Evolutionary conservation across 2,797 vertebrate genomes (phyloP).

Genomic region (Schizopygopsis malacanthus): DNA sequence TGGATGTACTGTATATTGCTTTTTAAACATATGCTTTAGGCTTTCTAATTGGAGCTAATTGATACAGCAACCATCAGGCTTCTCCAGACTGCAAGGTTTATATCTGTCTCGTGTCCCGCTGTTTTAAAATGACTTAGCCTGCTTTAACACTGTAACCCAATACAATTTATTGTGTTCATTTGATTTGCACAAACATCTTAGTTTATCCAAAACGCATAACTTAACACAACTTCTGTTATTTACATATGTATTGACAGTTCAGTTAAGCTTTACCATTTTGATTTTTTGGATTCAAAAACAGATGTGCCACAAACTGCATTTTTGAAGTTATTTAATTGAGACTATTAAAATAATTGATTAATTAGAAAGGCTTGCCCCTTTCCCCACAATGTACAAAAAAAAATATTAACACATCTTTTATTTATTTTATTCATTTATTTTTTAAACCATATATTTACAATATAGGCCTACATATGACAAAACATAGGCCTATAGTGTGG

Average conservation of each 20-base stretch:
- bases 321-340: no score
- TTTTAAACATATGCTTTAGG: neutral
- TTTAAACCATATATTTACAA: neutral
- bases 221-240: neutral
- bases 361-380: neutral
- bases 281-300: neutral
- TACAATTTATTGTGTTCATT: neutral
- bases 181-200: neutral
- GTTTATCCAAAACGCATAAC: neutral
- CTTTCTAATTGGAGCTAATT: neutral
- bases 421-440: no score
- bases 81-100: neutral
- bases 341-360: neutral
- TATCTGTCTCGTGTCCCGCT: neutral
- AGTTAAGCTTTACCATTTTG: neutral
- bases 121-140: neutral
- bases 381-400: neutral
- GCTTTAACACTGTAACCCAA: neutral
- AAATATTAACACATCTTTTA: no score
- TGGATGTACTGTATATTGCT: neutral
- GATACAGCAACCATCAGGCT: neutral
- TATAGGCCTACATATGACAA: neutral
- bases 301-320: neutral
- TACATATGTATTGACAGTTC: neutral
- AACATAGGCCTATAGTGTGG: neutral